Evolutionary conservation across 2,113 vertebrate species (phyloP).

Genomic region (Loxodonta africana): DNA sequence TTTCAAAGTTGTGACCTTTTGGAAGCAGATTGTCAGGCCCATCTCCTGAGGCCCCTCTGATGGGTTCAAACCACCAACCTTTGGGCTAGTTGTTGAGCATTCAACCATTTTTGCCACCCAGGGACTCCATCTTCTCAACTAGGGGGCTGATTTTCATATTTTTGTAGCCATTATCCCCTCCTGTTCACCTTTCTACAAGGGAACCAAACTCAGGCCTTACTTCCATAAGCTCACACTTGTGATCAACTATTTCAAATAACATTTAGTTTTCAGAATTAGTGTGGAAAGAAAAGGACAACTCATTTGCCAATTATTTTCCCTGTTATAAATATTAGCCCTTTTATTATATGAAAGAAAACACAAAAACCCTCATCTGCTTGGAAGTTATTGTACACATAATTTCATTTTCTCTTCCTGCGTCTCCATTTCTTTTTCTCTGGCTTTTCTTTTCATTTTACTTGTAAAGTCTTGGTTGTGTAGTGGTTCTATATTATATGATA

Average conservation of each 20-base stretch:
- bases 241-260: constrained; percentile 26
- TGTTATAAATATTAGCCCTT: constrained; percentile 23
- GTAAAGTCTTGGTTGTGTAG: constrained; percentile 25
- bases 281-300: constrained; percentile 32
- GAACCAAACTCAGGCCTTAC: not conserved
- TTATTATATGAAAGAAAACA: constrained; percentile 33
- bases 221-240: constrained; percentile 18
- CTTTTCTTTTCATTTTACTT: constrained; percentile 15
- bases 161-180: constrained; percentile 11
- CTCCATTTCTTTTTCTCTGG: constrained; percentile 35
- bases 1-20: not conserved
- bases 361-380: not conserved
- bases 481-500: constrained; percentile 23
- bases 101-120: not conserved
- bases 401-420: constrained; percentile 35
- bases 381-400: not conserved
- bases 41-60: not conserved
- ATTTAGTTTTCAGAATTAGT: constrained; percentile 38
- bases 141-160: not conserved
- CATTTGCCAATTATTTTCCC: constrained; percentile 22
- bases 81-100: not conserved
- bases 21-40: not conserved
- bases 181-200: constrained; percentile 1
- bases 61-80: not conserved
- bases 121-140: not conserved